Evolutionary conservation across 2,888 invertebrate genomes (phyloP).

Genomic region (Drosophila emarginata): DNA sequence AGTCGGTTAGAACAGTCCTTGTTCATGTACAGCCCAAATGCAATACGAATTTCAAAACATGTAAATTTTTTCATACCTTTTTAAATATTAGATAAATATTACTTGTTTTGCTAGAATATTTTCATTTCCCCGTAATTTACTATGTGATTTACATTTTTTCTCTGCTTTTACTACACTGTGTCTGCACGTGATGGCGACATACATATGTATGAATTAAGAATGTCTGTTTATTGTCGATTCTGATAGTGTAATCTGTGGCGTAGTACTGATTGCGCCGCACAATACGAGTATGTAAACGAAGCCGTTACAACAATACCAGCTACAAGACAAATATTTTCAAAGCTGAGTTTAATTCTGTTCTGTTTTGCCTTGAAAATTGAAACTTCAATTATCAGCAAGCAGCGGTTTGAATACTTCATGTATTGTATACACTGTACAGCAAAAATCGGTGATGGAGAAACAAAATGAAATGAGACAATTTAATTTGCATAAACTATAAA

Average conservation of each 20-base stretch:
- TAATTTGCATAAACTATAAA: constrained; percentile 45
- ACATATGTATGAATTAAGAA: no score
- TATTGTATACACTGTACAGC: background rate
- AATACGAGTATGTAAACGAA: constrained; percentile 29
- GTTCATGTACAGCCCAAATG: no score
- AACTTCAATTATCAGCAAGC: constrained; percentile 22
- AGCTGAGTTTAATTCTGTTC: constrained; percentile 50
- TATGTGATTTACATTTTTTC: no score
- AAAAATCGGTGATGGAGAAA: constrained; percentile 4
- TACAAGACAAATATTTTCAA: constrained; percentile 28
- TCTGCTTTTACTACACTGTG: background rate
- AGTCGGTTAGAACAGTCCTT: no score
- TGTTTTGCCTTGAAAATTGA: constrained; percentile 53
- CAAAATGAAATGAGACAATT: background rate
- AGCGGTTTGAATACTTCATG: constrained; percentile 11
- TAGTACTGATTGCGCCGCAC: constrained; percentile 26
- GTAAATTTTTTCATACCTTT: no score
- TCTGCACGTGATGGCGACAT: constrained; percentile 11
- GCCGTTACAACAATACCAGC: constrained; percentile 8
- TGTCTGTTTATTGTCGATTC: background rate
- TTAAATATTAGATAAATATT: no score
- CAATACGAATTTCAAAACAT: no score
- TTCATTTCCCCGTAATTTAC: no score
- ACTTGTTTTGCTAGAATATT: no score
- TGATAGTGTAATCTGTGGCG: constrained; percentile 15